Percentiles rank a stretch among this genome's conserved stretches.
These are phyloP conservation scores for Synergus laeviventris DNA, from an alignment of 2,888 invertebrate species.

Conservation along the genomic window DNA sequence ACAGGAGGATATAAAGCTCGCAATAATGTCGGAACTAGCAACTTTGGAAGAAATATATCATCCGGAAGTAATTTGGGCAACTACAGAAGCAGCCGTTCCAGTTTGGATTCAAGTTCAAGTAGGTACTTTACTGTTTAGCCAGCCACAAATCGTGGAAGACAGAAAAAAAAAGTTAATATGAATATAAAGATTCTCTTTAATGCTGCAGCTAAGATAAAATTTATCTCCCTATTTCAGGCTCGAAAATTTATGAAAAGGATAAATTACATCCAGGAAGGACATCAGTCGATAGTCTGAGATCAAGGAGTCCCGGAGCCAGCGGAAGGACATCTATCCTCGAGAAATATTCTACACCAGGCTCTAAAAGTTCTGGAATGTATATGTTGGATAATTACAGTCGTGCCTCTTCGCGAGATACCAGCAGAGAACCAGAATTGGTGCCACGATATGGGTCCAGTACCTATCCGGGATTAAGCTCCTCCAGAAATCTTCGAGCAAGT, in stretches of 20 bases:
- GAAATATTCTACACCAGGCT: conserved; percentile 65
- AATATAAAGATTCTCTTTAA: not conserved
- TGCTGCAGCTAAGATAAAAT: not conserved
- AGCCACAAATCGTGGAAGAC: too few relatives aligned
- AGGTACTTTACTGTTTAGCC: conserved; percentile 52
- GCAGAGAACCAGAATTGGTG: conserved; percentile 66
- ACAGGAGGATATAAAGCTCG: conserved; percentile 65
- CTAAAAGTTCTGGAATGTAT: conserved; percentile 67
- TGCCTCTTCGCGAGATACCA: conserved; percentile 65
- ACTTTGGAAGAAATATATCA: conserved; percentile 63
- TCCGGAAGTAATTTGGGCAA: conserved; percentile 64
- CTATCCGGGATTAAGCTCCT: conserved; percentile 73
- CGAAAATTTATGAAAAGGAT: conserved; percentile 67
- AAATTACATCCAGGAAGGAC: conserved; percentile 62
- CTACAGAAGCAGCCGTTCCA: conserved; percentile 67
- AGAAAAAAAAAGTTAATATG: not conserved
- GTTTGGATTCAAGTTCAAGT: conserved; percentile 60
- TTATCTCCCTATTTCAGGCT: conserved; percentile 55
- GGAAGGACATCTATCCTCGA: conserved; percentile 66
- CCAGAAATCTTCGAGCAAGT: conserved; percentile 72
- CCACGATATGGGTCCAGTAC: conserved; percentile 66
- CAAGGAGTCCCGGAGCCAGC: conserved; percentile 65
- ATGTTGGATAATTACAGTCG: conserved; percentile 69
- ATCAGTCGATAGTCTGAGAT: conserved; percentile 62
- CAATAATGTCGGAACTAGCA: conserved; percentile 56